phyloP scores from a whole-genome alignment of 2,888 invertebrate species.

The Leptopterna dolabrata region DNA sequence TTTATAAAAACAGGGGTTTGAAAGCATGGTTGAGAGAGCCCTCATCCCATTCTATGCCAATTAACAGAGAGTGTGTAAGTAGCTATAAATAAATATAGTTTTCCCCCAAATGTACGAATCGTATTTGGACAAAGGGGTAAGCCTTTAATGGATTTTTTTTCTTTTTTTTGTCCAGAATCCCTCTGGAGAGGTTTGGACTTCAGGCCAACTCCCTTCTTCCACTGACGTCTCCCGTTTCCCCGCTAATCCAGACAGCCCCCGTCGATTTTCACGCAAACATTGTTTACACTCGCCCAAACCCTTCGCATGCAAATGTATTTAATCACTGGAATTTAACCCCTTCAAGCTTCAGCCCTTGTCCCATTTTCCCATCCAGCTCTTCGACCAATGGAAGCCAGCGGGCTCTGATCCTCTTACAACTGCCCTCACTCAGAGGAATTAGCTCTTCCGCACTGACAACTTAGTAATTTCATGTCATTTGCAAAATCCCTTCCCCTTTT shows the following conservation, averaged over 20 bases:
- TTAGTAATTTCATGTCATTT: conserved; percentile 51
- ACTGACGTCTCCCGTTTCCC: conserved; percentile 1
- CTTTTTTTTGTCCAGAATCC: neutral
- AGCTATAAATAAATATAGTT: neutral
- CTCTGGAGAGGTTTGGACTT: neutral
- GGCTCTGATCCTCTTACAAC: conserved; percentile 50
- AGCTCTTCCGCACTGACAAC: conserved; percentile 45
- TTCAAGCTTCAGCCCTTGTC: neutral
- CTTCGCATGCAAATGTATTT: conserved; percentile 54
- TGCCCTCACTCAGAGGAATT: conserved; percentile 43
- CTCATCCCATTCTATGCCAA: no score
- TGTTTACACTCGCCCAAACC: conserved; percentile 36
- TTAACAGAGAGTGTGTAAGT: neutral
- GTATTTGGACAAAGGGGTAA: neutral
- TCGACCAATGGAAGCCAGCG: neutral
- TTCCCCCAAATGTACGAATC: neutral
- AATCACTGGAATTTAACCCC: conserved; percentile 47
- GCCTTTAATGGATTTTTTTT: conserved; percentile 27
- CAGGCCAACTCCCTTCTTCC: neutral
- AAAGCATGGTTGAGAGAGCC: no score
- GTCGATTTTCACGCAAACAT: conserved; percentile 47
- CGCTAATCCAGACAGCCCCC: conserved; percentile 33
- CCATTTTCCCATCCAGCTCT: neutral
- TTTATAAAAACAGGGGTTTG: no score
- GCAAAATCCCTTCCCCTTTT: conserved; percentile 12